Conservation (phyloP, 2,797 vertebrate genomes). For the Chelidonichthys spinosus region DNA sequence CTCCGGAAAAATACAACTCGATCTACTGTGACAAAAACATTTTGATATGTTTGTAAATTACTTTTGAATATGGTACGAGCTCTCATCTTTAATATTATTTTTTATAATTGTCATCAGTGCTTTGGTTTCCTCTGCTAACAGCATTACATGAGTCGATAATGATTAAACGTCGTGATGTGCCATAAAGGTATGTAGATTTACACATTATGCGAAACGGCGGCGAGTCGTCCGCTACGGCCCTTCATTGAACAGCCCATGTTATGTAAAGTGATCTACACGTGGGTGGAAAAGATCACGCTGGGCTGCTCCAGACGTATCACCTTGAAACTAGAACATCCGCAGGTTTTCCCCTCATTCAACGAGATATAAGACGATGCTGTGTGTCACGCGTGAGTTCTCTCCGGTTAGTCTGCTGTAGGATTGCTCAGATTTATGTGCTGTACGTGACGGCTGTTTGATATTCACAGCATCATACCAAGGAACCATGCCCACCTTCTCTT, state of each 20-base stretch:
- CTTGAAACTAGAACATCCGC: slow-evolving; percentile 37
- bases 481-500: slow-evolving; percentile 51
- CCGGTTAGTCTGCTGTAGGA: slow-evolving; percentile 31
- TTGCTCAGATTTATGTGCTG: slow-evolving; percentile 42
- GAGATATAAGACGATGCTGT: slow-evolving; percentile 14
- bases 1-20: slow-evolving; percentile 48
- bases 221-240: slow-evolving; percentile 22
- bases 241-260: slow-evolving; percentile 29
- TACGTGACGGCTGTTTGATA: slow-evolving; percentile 53
- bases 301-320: slow-evolving; percentile 31
- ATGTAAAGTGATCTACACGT: slow-evolving; percentile 21
- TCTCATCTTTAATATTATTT: slow-evolving; percentile 46
- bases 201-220: slow-evolving; percentile 29
- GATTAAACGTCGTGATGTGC: slow-evolving; percentile 65
- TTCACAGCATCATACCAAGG: slow-evolving; percentile 50
- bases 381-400: slow-evolving; percentile 11
- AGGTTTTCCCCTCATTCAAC: slow-evolving; percentile 5
- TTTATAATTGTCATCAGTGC: slow-evolving; percentile 42
- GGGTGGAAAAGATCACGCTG: slow-evolving; percentile 22
- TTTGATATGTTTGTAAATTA: slow-evolving; percentile 61
- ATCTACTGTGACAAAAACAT: slow-evolving; percentile 64
- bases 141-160: slow-evolving; percentile 13
- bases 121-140: slow-evolving; percentile 40
- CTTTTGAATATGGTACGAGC: slow-evolving; percentile 40
- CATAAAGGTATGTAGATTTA: slow-evolving; percentile 65